A percentile compares a stretch with the other conserved stretches of the same genome.
phyloP scores from a whole-genome alignment of 2,113 vertebrate genomes.

The Aix galericulata region DNA sequence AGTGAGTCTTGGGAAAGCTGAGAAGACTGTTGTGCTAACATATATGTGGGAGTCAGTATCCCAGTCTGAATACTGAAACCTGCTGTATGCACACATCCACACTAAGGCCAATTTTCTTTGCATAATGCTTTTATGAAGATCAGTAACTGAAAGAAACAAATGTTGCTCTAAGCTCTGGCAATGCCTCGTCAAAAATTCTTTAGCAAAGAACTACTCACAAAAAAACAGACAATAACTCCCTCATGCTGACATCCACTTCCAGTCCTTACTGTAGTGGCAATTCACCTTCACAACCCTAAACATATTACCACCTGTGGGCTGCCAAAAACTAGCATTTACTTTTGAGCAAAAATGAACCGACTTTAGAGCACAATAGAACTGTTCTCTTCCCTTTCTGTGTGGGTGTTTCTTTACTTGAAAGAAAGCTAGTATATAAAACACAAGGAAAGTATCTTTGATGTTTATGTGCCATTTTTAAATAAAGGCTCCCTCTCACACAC shows the following conservation, averaged over 20 bases:
- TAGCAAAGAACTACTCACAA: neutral
- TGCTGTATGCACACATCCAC: neutral
- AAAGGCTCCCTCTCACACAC: constrained; percentile 31
- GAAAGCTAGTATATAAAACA: constrained; percentile 32
- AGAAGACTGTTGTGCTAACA: neutral
- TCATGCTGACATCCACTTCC: neutral
- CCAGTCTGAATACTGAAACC: neutral
- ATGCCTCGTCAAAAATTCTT: neutral
- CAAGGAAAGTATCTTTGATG: constrained; percentile 70
- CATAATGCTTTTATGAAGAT: neutral
- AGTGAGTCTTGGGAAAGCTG: neutral
- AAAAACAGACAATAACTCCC: neutral
- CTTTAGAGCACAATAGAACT: neutral
- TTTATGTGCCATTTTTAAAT: constrained; percentile 53
- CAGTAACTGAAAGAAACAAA: neutral
- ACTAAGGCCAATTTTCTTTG: neutral
- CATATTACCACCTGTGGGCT: neutral
- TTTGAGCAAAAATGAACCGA: neutral
- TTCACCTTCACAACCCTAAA: constrained; percentile 11
- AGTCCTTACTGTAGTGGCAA: neutral
- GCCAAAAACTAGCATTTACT: constrained; percentile 46
- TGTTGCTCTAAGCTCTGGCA: neutral
- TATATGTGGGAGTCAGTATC: neutral
- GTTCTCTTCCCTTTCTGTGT: neutral
- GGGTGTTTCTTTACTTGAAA: constrained; percentile 42